Conservation (phyloP, 35 echinoderm and acorn worm species). For the Heliocidaris erythrogramma region DNA sequence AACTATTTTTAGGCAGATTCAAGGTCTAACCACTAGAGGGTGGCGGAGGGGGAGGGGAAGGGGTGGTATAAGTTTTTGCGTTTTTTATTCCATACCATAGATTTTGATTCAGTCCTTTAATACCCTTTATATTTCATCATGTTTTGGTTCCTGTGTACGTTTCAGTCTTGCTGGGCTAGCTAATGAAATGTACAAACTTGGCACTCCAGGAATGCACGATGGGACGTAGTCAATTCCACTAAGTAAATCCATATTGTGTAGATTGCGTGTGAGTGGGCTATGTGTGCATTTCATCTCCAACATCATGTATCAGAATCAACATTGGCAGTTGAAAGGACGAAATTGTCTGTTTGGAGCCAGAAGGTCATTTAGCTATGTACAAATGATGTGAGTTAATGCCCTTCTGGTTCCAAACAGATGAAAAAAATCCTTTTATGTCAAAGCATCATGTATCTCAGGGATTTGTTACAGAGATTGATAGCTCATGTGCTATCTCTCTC, state of each 20-base stretch:
- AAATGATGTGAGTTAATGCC: too few relatives aligned
- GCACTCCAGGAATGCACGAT: constrained; percentile 3
- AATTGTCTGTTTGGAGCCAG: not conserved
- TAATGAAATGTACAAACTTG: constrained; percentile 45
- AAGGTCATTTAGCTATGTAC: too few relatives aligned
- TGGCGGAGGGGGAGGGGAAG: too few relatives aligned
- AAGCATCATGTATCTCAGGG: too few relatives aligned
- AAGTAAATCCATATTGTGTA: constrained; percentile 24
- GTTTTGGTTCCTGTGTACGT: constrained; percentile 23
- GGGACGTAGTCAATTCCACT: constrained; percentile 2
- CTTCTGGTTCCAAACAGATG: too few relatives aligned
- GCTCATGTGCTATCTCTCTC: too few relatives aligned
- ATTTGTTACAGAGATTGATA: too few relatives aligned
- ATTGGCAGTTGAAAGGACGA: not conserved
- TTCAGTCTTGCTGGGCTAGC: not conserved
- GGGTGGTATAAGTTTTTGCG: too few relatives aligned
- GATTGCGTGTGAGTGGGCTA: not conserved
- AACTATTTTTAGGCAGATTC: too few relatives aligned
- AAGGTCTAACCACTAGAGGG: too few relatives aligned
- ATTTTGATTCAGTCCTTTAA: constrained; percentile 6
- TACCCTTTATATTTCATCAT: not conserved
- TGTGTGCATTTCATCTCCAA: not conserved
- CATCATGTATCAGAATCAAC: not conserved
- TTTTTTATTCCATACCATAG: not conserved
- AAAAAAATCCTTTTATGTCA: too few relatives aligned